These are phyloP conservation scores for Macroglossus sobrinus DNA, from an alignment of 2,113 vertebrate species.

Conservation along the genomic window DNA sequence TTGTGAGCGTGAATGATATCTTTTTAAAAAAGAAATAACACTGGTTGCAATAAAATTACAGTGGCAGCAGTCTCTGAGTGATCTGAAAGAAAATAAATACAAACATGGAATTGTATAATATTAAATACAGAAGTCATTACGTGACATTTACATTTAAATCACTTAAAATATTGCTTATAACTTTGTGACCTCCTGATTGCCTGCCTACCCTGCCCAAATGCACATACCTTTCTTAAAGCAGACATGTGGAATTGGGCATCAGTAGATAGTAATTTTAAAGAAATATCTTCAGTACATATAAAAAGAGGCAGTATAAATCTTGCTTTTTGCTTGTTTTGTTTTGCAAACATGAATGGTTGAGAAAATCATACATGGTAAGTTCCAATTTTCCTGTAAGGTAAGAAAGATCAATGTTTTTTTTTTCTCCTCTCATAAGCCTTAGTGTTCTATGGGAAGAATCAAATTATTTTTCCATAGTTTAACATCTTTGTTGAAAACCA, in stretches of 20 bases:
- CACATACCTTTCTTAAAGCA: background rate
- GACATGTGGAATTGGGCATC: background rate
- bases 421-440: background rate
- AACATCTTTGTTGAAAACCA: rapidly evolving
- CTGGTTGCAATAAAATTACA: background rate
- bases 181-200: background rate
- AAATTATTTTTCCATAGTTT: background rate
- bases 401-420: background rate
- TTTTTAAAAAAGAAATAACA: background rate
- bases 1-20: background rate
- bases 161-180: background rate
- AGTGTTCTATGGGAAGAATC: background rate
- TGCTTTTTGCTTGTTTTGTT: background rate
- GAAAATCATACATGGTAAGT: background rate
- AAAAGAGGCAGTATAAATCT: background rate
- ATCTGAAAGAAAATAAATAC: background rate
- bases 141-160: background rate
- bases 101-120: background rate
- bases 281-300: background rate
- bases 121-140: background rate
- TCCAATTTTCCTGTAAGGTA: background rate
- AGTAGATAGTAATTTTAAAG: background rate
- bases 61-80: background rate
- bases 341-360: background rate
- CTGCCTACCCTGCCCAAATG: too few relatives aligned